Evolutionary conservation across 2,888 invertebrate species (phyloP).

Genomic region (Hypomecis punctinalis): DNA sequence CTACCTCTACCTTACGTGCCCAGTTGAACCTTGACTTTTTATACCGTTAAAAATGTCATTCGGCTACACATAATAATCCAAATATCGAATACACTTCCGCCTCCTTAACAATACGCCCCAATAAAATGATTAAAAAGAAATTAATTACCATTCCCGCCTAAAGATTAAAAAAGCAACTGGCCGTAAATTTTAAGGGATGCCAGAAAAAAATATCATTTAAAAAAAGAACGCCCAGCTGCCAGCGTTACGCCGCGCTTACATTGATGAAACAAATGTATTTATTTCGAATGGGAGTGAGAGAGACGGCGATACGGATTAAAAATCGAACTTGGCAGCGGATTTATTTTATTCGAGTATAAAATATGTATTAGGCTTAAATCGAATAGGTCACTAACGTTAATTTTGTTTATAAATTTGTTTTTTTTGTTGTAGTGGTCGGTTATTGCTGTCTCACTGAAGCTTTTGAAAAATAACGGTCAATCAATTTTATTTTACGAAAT

Average conservation of each 20-base stretch:
- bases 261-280: constrained; percentile 53
- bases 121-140: constrained; percentile 48
- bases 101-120: constrained; percentile 9
- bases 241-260: constrained; percentile 69
- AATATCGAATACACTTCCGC: constrained; percentile 10
- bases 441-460: constrained; percentile 12
- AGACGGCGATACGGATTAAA: constrained; percentile 69
- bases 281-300: constrained; percentile 51
- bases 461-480: constrained; percentile 2
- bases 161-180: constrained; percentile 78
- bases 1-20: too few relatives aligned
- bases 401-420: constrained; percentile 66
- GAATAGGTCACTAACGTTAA: constrained; percentile 69
- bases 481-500: constrained; percentile 3
- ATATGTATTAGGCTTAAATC: constrained; percentile 68
- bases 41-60: not conserved
- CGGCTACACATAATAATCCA: not conserved
- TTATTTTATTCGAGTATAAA: constrained; percentile 78
- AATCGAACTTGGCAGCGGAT: constrained; percentile 63
- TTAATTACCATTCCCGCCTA: constrained; percentile 63
- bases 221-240: constrained; percentile 80
- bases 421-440: constrained; percentile 37
- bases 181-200: constrained; percentile 74
- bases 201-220: constrained; percentile 69
- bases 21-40: too few relatives aligned